phyloP scores from a whole-genome alignment of 2,113 vertebrate genomes.

The Semnornis frantzii region DNA sequence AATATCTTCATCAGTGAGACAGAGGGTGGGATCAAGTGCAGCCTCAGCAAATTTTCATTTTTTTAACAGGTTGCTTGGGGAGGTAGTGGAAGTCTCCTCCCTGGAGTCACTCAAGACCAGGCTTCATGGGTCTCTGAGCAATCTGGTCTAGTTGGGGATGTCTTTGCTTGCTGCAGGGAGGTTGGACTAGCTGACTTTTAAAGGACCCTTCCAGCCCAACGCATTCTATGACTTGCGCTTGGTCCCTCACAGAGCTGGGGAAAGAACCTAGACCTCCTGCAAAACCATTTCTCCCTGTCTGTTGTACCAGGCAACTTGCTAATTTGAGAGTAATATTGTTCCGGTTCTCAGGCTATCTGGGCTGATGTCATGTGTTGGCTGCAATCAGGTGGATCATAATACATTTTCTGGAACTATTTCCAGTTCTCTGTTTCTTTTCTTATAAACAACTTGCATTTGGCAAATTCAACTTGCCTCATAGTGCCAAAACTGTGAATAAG shows the following conservation, averaged over 20 bases:
- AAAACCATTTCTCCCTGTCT: conserved; percentile 42
- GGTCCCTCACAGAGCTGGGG: not conserved
- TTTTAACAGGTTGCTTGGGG: too few relatives aligned
- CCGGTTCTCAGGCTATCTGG: conserved; percentile 29
- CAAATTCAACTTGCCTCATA: not conserved
- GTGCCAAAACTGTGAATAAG: not conserved
- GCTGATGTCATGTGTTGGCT: conserved; percentile 58
- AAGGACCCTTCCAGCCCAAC: too few relatives aligned
- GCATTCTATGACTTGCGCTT: not conserved
- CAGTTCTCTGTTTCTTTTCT: conserved; percentile 35
- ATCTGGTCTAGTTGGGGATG: too few relatives aligned
- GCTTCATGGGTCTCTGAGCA: too few relatives aligned
- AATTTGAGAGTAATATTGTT: conserved; percentile 33
- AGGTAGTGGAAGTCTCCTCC: too few relatives aligned
- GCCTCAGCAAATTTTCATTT: too few relatives aligned
- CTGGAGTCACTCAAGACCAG: too few relatives aligned
- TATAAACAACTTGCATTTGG: conserved; percentile 54
- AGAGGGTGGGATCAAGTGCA: too few relatives aligned
- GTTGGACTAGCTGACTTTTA: too few relatives aligned
- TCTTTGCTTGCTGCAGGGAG: too few relatives aligned
- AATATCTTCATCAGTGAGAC: too few relatives aligned
- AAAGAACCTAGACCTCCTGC: conserved; percentile 50
- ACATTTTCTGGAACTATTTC: conserved; percentile 23
- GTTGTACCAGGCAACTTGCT: conserved; percentile 29
- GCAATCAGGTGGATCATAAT: conserved; percentile 10